Base-by-base conservation (phyloP, 2,888 invertebrate genomes). In the Drosophila mulleri region DNA sequence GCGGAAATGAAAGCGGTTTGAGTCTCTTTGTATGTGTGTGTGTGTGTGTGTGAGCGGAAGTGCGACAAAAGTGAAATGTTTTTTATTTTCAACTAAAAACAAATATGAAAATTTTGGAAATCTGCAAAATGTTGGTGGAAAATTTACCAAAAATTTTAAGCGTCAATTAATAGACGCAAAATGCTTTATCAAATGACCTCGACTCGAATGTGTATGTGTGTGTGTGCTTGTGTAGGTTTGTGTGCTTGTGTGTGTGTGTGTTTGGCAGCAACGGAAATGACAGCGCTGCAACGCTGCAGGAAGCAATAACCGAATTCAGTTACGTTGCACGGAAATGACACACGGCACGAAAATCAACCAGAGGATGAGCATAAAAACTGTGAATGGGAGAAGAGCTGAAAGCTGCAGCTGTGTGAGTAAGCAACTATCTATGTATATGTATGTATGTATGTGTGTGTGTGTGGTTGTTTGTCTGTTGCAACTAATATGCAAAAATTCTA, bases 271-370 rank as follows among this genome's bases (percentile, higher is more conserved):
- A 61, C 86, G 88, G 85, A 87, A 85, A 88, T 86, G 85, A 84
- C 77, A 76, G 81, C 59, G 72, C 75, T 76, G 76, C 82, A 80
- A 44, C 75, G 68, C 56, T 70, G 74, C 82, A 80, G 89, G 88
- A 88, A 87, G 88, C 89, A 89, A 89, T 88, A 84, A 78, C 78
- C 79, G 76, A 85, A 87, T 82, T 83, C 85, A 80, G 80, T 79
- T 82, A 77, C 75, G 73, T 69, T 75, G 83, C 80, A 79, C 89
- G 88, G 88, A 88, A 89, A 89, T 88, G 85, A 83, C 83, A 78
- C 79, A 82, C 75, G 72, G 77, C 42, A 53, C 56, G 57, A 57
- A 63, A 63, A 41, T 62, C 52, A 41, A 41, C 44, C 39, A 32
- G 23, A 58, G 71, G 32, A 58, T 42, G 80, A 50, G 48, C 16